phyloP scores from a whole-genome alignment of 2,797 vertebrate genomes.

The Rhynchotus rufescens region DNA sequence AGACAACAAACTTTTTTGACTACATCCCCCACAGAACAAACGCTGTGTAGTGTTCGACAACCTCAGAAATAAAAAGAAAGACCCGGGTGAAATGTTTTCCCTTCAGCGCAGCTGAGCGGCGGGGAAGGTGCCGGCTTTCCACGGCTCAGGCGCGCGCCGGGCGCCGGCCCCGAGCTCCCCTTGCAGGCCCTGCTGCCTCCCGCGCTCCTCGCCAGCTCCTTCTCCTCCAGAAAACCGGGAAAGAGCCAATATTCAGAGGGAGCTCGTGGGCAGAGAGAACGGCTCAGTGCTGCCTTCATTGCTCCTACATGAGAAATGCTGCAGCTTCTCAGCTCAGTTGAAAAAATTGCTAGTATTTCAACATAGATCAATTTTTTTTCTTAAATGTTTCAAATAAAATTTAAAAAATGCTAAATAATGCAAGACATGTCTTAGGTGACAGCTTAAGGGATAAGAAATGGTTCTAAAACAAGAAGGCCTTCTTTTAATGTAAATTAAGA shows the following conservation, averaged over 20 bases:
- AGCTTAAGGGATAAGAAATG: neutral
- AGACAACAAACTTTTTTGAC: conserved; percentile 9
- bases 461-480: neutral
- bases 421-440: neutral
- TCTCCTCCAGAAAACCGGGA: conserved; percentile 21
- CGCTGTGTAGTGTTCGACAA: neutral
- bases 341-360: neutral
- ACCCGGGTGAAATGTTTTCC: conserved; percentile 28
- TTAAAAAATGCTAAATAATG: neutral
- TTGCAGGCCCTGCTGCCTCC: conserved; percentile 42
- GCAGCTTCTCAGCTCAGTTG: neutral
- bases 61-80: conserved; percentile 51
- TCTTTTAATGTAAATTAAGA: neutral
- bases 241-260: conserved; percentile 42
- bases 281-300: neutral
- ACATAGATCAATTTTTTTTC: neutral
- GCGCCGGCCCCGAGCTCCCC: conserved; percentile 19
- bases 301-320: neutral
- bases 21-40: conserved; percentile 44
- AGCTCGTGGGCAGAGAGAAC: neutral
- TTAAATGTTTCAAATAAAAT: neutral
- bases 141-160: conserved; percentile 35
- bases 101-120: conserved; percentile 8
- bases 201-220: neutral
- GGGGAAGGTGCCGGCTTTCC: conserved; percentile 50